A percentile compares a stretch with the other conserved stretches of the same genome.
These are phyloP conservation scores for Periparus ater DNA, from an alignment of 2,797 vertebrate species.

Conservation along the genomic window DNA sequence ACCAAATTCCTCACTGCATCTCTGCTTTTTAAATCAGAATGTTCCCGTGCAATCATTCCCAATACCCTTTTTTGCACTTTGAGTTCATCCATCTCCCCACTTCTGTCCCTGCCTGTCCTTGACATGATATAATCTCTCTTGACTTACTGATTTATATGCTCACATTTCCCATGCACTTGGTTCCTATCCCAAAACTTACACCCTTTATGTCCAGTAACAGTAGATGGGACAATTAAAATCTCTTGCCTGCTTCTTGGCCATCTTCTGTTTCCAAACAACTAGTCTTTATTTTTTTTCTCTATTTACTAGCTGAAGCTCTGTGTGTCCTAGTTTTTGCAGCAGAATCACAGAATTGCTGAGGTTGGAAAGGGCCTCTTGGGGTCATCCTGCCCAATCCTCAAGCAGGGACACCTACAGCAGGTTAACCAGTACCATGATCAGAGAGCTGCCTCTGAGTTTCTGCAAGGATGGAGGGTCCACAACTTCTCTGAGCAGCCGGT, in stretches of 20 bases:
- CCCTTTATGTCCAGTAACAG: neutral
- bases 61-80: neutral
- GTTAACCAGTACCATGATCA: neutral
- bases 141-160: rapidly evolving
- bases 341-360: neutral
- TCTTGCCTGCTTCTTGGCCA: neutral
- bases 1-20: neutral
- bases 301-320: neutral
- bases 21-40: neutral
- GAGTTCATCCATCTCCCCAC: neutral
- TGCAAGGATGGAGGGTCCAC: neutral
- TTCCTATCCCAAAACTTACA: neutral
- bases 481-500: neutral
- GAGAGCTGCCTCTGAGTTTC: neutral
- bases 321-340: neutral
- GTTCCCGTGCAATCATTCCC: neutral
- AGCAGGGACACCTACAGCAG: neutral
- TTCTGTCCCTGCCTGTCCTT: neutral
- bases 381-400: neutral
- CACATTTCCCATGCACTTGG: neutral
- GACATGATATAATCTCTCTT: neutral
- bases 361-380: neutral
- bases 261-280: neutral
- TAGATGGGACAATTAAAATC: neutral
- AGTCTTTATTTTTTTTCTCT: neutral